phyloP scores from a whole-genome alignment of 2,113 vertebrate genomes.

The Mus musculus region GRCm39 chr5:20509501-20510000 shows the following conservation, averaged over 20 bases:
- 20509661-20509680: not conserved
- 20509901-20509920: not conserved
- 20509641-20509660: not conserved
- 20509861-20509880: not conserved
- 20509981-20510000: not conserved
- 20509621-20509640: not conserved
- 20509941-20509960: not conserved
- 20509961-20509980: not conserved
- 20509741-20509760: not conserved
- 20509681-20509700: not conserved
- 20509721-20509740: not conserved
- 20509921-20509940: not conserved
- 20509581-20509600: not conserved
- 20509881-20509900: not conserved
- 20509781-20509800: not conserved
- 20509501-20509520: constrained; percentile 30
- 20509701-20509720: not conserved
- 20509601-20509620: not conserved
- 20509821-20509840: not conserved
- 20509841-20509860: not conserved
- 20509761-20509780: not conserved
- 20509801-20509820: not conserved
- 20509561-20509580: not conserved
- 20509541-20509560: not conserved
- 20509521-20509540: constrained; percentile 30